Evolutionary conservation across 2,888 invertebrate genomes (phyloP), one percentile per base, ranked within the genome.

Genomic region (Biston stratarius): DNA sequence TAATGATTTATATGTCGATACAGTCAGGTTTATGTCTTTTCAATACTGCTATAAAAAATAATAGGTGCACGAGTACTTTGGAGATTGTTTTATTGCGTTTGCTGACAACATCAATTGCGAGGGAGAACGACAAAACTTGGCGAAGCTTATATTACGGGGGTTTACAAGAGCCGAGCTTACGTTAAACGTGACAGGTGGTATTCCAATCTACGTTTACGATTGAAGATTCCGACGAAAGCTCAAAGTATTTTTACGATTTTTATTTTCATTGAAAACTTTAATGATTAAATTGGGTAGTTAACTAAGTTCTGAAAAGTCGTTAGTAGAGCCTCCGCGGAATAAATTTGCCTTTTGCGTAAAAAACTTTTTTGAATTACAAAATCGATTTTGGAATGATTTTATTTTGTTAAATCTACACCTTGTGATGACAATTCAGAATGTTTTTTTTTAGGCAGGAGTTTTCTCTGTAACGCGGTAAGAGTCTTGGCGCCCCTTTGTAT

Each of bases 141-240:
- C 64, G 69, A 66, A 53, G 65, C 61, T 65, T 68, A 77, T 71
- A 80, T 79, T 72, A 78, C 74, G 76, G 70, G 74, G 64, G 65
- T 58, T 65, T 62, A 62, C 58, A 42, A 69, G 57, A 64, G 69
- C 66, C 53, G 65, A 72, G 69, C 76, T 79, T 75, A 77, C 78
- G 76, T 78, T 74, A 74, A 73, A 67, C 65, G 81, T 79, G 80
- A 77, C 83, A 82, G 83, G 81, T 83, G 82, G 77, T 76, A 72
- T 72, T 77, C 77, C 79, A 80, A 83, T 83, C 79, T 77, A 64
- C 81, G 74, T 83, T 83, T 83, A 82, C 81, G 83, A 82, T 79
- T 83, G 74, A 63, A 74, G 79, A 80, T 79, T 78, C 75, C 75
- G 69, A 62, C 70, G 71, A 74, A 74, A 64, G 63, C 67, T 60